Percentiles rank a stretch among this genome's conserved stretches.
These are phyloP conservation scores for Addax nasomaculatus DNA, from an alignment of 2,113 vertebrate genomes.

Conservation along the genomic window DNA sequence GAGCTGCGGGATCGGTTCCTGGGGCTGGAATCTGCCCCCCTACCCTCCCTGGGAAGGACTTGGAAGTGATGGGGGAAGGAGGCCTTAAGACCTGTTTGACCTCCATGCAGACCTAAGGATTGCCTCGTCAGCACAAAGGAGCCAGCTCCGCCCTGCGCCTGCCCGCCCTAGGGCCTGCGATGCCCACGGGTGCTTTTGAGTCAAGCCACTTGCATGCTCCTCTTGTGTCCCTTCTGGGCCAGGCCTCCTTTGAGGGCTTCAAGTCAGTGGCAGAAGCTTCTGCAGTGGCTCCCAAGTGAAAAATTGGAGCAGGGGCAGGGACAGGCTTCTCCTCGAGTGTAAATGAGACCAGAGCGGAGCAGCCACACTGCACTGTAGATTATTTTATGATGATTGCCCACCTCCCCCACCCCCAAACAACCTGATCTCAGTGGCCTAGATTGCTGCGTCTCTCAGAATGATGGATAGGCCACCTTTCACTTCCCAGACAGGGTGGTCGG, in stretches of 20 bases:
- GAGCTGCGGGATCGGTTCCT: background rate
- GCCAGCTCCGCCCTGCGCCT: background rate
- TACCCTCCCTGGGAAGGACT: background rate
- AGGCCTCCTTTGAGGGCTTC: background rate
- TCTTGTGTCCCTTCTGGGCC: background rate
- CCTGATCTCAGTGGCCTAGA: conserved; percentile 74
- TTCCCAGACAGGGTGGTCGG: conserved; percentile 75
- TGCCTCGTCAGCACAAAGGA: background rate
- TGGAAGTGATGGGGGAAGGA: background rate
- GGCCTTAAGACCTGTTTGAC: no score
- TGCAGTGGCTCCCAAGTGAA: background rate
- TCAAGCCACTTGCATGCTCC: background rate
- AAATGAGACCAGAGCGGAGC: conserved; percentile 64
- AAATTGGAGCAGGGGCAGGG: background rate
- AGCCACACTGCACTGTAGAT: background rate
- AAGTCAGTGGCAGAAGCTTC: background rate
- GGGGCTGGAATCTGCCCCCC: background rate
- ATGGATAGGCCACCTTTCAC: conserved; percentile 74
- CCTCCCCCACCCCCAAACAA: conserved; percentile 14
- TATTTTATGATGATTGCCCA: conserved; percentile 37
- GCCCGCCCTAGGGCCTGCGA: background rate
- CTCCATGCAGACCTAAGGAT: background rate
- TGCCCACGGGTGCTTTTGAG: background rate
- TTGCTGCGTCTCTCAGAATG: conserved; percentile 77
- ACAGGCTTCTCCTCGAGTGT: background rate